Percentiles rank a stretch among this genome's conserved stretches.
Evolutionary conservation across 30 jellyfish, hydroid and myxozoan species (phyloP).

Genomic region (Turritopsis rubra): DNA sequence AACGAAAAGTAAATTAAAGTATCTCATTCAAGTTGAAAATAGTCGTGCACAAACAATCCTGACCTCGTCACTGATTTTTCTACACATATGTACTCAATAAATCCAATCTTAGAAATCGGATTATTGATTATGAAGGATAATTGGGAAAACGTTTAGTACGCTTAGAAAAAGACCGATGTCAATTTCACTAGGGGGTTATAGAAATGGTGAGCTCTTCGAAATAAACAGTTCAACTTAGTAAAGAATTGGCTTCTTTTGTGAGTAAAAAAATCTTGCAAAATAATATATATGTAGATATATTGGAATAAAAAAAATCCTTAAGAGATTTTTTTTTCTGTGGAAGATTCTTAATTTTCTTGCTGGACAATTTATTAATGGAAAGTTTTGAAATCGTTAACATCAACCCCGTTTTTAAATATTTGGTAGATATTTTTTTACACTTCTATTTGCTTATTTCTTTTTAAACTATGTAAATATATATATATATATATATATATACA

Average conservation of each 20-base stretch:
- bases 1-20: background rate
- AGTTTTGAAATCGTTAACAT: no score
- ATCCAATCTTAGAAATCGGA: background rate
- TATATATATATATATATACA: no score
- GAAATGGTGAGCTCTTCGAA: background rate
- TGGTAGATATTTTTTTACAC: background rate
- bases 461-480: background rate
- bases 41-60: background rate
- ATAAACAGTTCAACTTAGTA: background rate
- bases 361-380: background rate
- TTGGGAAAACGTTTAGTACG: background rate
- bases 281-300: background rate
- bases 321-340: background rate
- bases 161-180: slow-evolving; percentile 7
- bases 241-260: background rate
- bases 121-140: background rate
- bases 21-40: background rate
- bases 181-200: slow-evolving; percentile 16
- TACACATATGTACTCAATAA: background rate
- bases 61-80: background rate
- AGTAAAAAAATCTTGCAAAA: background rate
- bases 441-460: background rate
- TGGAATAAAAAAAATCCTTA: background rate
- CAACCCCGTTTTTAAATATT: background rate
- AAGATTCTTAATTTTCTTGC: background rate